A percentile compares a stretch with the other conserved stretches of the same genome.
Conservation (phyloP, 2,797 vertebrate genomes). For the Centropyge bicolor region DNA sequence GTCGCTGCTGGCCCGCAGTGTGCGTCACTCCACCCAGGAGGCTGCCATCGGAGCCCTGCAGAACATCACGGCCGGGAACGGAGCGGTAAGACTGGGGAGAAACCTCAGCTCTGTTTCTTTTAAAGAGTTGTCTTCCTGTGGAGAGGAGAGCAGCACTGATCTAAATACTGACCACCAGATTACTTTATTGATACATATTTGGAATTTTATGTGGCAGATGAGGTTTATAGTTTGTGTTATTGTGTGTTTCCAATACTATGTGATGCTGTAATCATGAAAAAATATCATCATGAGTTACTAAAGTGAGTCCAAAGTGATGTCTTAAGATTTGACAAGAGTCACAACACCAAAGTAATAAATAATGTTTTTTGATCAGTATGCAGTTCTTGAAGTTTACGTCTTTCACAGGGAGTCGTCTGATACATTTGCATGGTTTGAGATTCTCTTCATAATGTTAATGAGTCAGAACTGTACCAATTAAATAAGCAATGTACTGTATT, state of each 20-base stretch:
- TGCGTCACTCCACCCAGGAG: conserved; percentile 88
- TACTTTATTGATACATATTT: not conserved
- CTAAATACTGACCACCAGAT: too few species aligned
- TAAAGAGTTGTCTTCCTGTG: not conserved
- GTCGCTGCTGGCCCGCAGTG: conserved; percentile 92
- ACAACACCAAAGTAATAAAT: too few species aligned
- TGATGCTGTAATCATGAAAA: not conserved
- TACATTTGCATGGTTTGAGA: too few species aligned
- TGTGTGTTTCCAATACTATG: not conserved
- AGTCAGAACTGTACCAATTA: too few species aligned
- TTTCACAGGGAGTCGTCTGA: too few species aligned
- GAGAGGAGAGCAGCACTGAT: not conserved
- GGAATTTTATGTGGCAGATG: not conserved
- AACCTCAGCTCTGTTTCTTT: not conserved
- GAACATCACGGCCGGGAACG: conserved; percentile 93
- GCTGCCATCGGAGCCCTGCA: conserved; percentile 93
- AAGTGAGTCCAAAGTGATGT: not conserved
- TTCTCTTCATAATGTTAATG: too few species aligned
- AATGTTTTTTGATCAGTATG: too few species aligned
- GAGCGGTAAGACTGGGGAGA: conserved; percentile 77
- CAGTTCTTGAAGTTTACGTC: too few species aligned
- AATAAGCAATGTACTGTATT: too few species aligned
- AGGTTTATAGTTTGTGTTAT: not conserved
- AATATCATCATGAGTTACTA: too few species aligned
- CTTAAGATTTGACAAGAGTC: too few species aligned